phyloP scores from a whole-genome alignment of 1,140 invertebrate species.

The Acromyrmex echinatior region DNA sequence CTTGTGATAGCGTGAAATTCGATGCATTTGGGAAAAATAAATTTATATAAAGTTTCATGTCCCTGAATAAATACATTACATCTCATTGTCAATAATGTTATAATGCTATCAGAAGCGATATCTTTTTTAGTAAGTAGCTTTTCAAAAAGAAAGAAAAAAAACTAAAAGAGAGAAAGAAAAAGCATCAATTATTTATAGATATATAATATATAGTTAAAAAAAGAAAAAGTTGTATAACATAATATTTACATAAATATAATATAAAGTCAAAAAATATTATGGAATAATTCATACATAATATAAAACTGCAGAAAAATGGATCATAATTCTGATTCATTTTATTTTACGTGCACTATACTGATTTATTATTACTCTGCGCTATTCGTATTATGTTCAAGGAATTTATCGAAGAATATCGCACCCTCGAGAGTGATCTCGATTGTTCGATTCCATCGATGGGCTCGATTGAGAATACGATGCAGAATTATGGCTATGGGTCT shows the following conservation, averaged over 20 bases:
- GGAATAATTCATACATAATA: background rate
- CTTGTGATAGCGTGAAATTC: background rate
- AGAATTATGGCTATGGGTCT: constrained; percentile 20
- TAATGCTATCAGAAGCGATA: background rate
- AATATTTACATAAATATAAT: background rate
- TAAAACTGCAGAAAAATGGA: background rate
- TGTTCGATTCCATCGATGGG: background rate
- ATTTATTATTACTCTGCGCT: background rate
- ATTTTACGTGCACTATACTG: background rate
- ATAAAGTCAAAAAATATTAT: background rate
- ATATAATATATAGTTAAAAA: too few species aligned
- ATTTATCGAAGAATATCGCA: background rate
- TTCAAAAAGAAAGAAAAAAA: background rate
- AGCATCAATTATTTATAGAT: background rate
- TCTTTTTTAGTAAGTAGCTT: background rate
- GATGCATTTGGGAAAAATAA: background rate
- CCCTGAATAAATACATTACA: background rate
- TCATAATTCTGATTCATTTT: background rate
- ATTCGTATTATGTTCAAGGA: background rate
- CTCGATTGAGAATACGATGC: background rate
- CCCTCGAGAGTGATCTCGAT: background rate
- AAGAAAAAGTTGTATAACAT: too few species aligned
- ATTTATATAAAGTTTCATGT: background rate
- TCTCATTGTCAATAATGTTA: background rate
- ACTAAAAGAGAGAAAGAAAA: background rate